Evolutionary conservation across 2,888 invertebrate genomes (phyloP).

Genomic region (Hirtodrosophila alboralis): DNA sequence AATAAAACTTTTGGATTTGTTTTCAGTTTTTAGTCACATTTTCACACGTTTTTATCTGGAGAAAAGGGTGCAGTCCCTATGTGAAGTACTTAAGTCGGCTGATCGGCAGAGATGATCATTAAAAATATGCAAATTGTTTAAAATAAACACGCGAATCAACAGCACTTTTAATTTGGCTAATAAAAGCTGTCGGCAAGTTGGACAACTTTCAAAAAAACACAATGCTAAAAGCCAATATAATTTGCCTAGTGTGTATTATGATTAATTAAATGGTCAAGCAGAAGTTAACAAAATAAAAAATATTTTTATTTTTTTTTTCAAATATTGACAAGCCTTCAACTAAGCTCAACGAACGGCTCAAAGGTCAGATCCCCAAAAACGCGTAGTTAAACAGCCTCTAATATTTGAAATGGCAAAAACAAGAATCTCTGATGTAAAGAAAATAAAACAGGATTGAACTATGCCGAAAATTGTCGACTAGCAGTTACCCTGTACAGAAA

Average conservation of each 20-base stretch:
- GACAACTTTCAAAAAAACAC: slow-evolving; percentile 34
- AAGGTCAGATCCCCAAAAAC: slow-evolving; percentile 15
- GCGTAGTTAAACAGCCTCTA: slow-evolving; percentile 1
- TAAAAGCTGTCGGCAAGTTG: slow-evolving; percentile 21
- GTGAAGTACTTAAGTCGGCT: not conserved
- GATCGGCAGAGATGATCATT: slow-evolving; percentile 7
- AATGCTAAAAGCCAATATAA: slow-evolving; percentile 12
- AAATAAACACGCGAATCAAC: slow-evolving; percentile 16
- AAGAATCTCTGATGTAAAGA: slow-evolving; percentile 20
- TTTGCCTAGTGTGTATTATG: slow-evolving; percentile 15
- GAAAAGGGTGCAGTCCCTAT: slow-evolving; percentile 14
- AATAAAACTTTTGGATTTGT: no score
- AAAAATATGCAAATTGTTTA: slow-evolving; percentile 25
- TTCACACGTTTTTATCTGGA: slow-evolving; percentile 1
- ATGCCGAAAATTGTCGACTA: not conserved
- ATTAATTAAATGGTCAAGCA: slow-evolving; percentile 26
- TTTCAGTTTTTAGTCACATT: not conserved
- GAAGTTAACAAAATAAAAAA: slow-evolving; percentile 21
- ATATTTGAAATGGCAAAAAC: slow-evolving; percentile 2
- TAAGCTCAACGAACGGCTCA: slow-evolving; percentile 38
- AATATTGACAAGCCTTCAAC: slow-evolving; percentile 15
- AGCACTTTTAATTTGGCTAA: slow-evolving; percentile 16
- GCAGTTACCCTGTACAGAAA: slow-evolving; percentile 1
- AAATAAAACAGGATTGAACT: not conserved
- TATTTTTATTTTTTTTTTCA: no score